Percentiles rank a stretch among this genome's conserved stretches.
Evolutionary conservation across 2,113 vertebrate species (phyloP).

Genomic region (Glaucidium brasilianum): DNA sequence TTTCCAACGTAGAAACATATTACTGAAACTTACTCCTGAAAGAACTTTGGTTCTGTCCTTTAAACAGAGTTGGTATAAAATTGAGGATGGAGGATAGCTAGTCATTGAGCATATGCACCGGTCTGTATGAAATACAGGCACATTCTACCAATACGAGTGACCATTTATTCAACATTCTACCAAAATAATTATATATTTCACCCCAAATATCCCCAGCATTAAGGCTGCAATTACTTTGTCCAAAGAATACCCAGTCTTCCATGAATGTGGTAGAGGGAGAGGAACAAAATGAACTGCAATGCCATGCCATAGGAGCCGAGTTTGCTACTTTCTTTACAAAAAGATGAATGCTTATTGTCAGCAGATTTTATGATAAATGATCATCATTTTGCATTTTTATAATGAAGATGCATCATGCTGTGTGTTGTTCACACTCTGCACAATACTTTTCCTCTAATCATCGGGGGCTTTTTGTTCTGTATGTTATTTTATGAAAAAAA

Average conservation of each 20-base stretch:
- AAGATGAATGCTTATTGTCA: slow-evolving; percentile 38
- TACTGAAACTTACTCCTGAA: not conserved
- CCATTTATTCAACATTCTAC: not conserved
- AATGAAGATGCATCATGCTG: slow-evolving; percentile 38
- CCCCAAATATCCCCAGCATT: not conserved
- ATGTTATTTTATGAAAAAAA: not conserved
- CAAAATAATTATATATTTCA: not conserved
- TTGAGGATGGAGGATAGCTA: not conserved
- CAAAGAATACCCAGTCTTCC: not conserved
- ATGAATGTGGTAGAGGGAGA: not conserved
- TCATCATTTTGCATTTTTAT: not conserved
- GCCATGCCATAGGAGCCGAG: not conserved
- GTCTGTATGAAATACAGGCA: not conserved
- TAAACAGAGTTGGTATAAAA: not conserved
- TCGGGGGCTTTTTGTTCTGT: not conserved
- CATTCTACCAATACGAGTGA: fast-evolving
- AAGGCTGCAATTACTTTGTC: not conserved
- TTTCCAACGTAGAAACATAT: not conserved
- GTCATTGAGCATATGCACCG: not conserved
- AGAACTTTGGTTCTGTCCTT: not conserved
- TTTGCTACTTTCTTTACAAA: slow-evolving; percentile 2
- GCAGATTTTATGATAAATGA: slow-evolving; percentile 31
- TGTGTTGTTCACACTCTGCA: not conserved
- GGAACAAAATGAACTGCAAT: not conserved
- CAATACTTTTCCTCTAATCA: not conserved